Conservation (phyloP, 2,888 invertebrate genomes). For the Agrilus cyanescens region DNA sequence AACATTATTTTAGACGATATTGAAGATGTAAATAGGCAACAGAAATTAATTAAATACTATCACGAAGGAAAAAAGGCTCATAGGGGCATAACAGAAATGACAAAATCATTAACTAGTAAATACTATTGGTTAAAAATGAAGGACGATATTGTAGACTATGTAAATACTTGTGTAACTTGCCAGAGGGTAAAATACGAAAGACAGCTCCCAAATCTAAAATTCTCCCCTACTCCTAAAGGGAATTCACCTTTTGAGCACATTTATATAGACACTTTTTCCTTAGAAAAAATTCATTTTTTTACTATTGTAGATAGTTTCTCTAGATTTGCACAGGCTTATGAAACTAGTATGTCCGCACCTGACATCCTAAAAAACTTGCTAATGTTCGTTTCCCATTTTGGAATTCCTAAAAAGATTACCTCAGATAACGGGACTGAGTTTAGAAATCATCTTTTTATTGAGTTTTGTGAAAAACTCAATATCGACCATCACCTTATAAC, state of each 20-base stretch:
- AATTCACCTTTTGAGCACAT: too few relatives aligned
- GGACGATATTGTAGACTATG: neutral
- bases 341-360: too few relatives aligned
- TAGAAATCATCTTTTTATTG: neutral
- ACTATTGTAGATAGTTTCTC: too few relatives aligned
- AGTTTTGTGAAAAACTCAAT: conserved; percentile 1
- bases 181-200: conserved; percentile 1
- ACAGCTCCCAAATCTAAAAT: neutral
- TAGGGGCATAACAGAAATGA: conserved; percentile 6
- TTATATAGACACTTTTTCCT: too few relatives aligned
- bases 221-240: neutral
- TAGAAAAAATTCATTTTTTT: too few relatives aligned
- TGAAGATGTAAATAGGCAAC: conserved; percentile 2
- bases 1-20: conserved; percentile 4
- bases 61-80: conserved; percentile 11
- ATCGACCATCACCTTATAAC: conserved; percentile 1
- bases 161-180: neutral
- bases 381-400: too few relatives aligned
- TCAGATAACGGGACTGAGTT: neutral
- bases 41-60: conserved; percentile 5
- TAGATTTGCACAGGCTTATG: too few relatives aligned
- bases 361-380: conserved; percentile 1
- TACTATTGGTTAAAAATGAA: conserved; percentile 1
- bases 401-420: too few relatives aligned
- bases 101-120: neutral